phyloP scores from a whole-genome alignment of 2,797 vertebrate species.

The Scleropages formosus region DNA sequence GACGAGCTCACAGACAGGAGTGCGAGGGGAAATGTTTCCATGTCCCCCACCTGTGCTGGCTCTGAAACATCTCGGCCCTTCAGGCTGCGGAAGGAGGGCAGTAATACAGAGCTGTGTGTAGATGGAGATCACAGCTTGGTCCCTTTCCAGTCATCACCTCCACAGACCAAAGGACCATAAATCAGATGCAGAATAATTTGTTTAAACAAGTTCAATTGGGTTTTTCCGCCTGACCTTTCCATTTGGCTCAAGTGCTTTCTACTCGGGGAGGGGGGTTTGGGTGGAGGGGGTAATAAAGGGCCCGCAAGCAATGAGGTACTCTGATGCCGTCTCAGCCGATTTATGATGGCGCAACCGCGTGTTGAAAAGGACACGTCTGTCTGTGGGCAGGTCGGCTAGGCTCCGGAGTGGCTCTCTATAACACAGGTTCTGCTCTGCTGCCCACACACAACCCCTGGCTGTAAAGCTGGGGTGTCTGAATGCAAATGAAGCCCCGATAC shows the following conservation, averaged over 20 bases:
- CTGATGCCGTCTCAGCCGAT: slow-evolving; percentile 30
- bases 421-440: slow-evolving; percentile 48
- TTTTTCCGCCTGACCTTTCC: slow-evolving; percentile 23
- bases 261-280: slow-evolving; percentile 26
- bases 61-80: too few relatives aligned
- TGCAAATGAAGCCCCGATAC: slow-evolving; percentile 53
- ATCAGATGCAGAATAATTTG: not conserved
- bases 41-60: too few relatives aligned
- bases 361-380: slow-evolving; percentile 46
- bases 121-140: too few relatives aligned
- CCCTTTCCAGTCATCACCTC: not conserved
- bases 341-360: slow-evolving; percentile 50
- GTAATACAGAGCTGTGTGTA: too few relatives aligned
- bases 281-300: too few relatives aligned
- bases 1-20: too few relatives aligned
- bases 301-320: slow-evolving; percentile 24
- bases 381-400: slow-evolving; percentile 48
- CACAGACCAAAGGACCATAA: not conserved
- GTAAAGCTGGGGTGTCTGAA: slow-evolving; percentile 57
- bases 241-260: slow-evolving; percentile 20
- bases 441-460: slow-evolving; percentile 46
- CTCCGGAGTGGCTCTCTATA: slow-evolving; percentile 3
- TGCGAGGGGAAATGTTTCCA: too few relatives aligned
- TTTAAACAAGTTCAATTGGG: slow-evolving; percentile 33
- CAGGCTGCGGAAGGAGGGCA: too few relatives aligned